These are phyloP conservation scores for Ciconia nigra DNA, from an alignment of 2,797 vertebrate genomes.

Conservation along the genomic window DNA sequence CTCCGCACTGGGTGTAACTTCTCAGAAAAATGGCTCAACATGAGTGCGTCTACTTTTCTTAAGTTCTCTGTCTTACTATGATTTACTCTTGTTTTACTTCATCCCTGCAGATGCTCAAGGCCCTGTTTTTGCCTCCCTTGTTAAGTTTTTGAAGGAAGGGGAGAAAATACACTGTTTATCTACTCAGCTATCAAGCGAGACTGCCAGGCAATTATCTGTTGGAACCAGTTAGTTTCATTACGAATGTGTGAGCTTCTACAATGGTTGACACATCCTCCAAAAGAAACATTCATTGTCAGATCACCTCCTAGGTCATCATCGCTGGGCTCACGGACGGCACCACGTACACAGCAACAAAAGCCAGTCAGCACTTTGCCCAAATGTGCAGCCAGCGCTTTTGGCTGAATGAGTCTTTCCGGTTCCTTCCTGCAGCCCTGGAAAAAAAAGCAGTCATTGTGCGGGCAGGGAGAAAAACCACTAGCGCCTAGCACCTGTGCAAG, in stretches of 20 bases:
- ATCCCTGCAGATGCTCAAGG: neutral
- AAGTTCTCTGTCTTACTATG: neutral
- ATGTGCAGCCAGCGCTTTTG: constrained; percentile 38
- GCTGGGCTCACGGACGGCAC: neutral
- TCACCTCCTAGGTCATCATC: neutral
- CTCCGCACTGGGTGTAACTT: neutral
- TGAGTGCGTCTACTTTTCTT: neutral
- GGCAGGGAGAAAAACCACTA: neutral
- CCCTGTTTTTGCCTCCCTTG: neutral
- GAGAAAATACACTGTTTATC: neutral
- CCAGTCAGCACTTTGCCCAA: neutral
- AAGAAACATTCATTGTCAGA: constrained; percentile 17
- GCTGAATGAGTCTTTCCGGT: constrained; percentile 6
- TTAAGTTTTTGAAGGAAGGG: neutral
- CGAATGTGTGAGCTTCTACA: neutral
- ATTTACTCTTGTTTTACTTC: neutral
- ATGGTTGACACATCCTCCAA: neutral
- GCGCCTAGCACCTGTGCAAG: constrained; percentile 51
- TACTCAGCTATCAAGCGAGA: neutral
- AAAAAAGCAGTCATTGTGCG: constrained; percentile 27
- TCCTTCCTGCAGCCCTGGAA: constrained; percentile 25
- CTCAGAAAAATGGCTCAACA: neutral
- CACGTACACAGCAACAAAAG: constrained; percentile 7
- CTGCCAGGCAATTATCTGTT: constrained; percentile 6
- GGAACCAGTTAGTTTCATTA: constrained; percentile 10